Evolutionary conservation across 2,113 vertebrate genomes (phyloP), one percentile per base, ranked within the genome.

Genomic region (Dicrurus megarhynchus): DNA sequence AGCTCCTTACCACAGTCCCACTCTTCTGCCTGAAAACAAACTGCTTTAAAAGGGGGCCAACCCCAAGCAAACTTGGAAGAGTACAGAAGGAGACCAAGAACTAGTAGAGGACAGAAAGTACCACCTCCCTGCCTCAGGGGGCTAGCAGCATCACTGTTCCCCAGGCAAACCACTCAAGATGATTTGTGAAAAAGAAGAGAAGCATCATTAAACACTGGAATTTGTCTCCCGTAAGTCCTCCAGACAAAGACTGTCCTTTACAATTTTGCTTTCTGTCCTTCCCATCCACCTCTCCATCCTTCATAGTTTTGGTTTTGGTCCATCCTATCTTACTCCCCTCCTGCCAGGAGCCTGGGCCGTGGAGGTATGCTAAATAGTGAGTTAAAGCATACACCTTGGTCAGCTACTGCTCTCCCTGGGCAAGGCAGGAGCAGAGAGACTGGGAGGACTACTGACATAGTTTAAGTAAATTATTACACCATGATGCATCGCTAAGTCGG

Each of bases 401-500:
- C 61, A 53, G 61, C 56, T 42, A 23, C 27, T 52, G 46, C 42
- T 88, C 47, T 85, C 15, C 70, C 17, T 2, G 1, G 30, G 26
- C 55, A 84, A 55, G 16, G 32, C 47, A 87, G 60, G 24, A 87
- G 35, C 47, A 88, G 70, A 77, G 33, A 17, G 32, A 73, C 30
- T 41, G 37, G 39, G 11, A 96, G 37, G 32, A 77, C 71, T 74
- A 39, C 13, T 74, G 26, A 41, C 4, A 7, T 3, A 23, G 24
- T 39, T 73, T n/a, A 47, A 63, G 3, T 65, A 24, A 55, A 77
- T 37, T n/a, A 24, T 52, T 47, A 35, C 37, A 67, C 19, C 1
- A 0, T 6, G 47, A 44, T 0, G 0, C 20, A 18, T 8, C 11
- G 13, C 46, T 88, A 35, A 39, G 46, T 12, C 0, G 0, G 30